Evolutionary conservation across 2,888 invertebrate species (phyloP).

Genomic region (Amiota communis): DNA sequence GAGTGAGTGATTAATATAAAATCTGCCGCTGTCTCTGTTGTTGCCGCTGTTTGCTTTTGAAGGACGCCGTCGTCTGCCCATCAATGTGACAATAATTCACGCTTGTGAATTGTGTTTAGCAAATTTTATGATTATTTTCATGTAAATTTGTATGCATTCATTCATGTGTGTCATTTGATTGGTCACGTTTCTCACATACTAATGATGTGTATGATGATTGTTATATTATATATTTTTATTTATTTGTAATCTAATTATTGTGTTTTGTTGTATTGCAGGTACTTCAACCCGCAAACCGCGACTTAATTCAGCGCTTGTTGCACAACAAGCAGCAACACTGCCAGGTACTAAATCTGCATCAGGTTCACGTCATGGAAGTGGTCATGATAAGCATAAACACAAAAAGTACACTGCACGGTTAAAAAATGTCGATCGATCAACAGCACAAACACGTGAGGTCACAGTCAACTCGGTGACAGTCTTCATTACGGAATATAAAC

Average conservation of each 20-base stretch:
- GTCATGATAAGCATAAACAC: constrained; percentile 77
- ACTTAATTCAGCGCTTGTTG: constrained; percentile 95
- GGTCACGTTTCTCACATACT: no score
- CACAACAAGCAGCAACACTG: constrained; percentile 91
- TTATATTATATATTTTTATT: neutral
- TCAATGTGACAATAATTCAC: no score
- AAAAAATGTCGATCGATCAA: constrained; percentile 93
- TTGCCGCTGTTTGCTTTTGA: no score
- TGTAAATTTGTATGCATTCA: no score
- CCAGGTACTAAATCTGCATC: constrained; percentile 72
- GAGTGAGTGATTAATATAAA: no score
- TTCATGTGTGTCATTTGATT: no score
- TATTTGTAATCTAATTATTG: neutral
- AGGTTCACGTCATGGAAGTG: constrained; percentile 68
- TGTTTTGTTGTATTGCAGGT: constrained; percentile 74
- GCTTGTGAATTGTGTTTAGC: no score
- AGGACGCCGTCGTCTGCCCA: no score
- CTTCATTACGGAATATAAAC: constrained; percentile 96
- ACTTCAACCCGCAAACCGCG: constrained; percentile 93
- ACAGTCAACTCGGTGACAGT: constrained; percentile 98
- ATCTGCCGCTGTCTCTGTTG: no score
- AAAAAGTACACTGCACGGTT: constrained; percentile 84
- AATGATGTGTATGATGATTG: no score
- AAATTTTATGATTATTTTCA: no score
- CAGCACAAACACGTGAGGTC: constrained; percentile 93